Evolutionary conservation across 2,888 invertebrate genomes (phyloP), one percentile per base, ranked within the genome.

Genomic region (Lepidocyrtinus sp.): DNA sequence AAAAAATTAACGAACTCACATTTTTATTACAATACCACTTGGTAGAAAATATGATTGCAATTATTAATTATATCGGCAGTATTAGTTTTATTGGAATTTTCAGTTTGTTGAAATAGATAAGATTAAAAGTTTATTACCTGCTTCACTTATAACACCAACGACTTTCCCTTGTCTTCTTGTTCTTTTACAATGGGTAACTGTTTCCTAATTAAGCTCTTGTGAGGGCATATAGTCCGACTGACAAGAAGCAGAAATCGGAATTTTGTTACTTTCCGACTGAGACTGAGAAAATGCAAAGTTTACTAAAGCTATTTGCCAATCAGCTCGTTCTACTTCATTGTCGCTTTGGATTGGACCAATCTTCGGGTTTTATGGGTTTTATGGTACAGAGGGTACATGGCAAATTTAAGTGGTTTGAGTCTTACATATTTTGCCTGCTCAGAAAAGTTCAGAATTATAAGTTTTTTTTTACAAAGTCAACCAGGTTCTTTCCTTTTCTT

Each of bases 321-420:
- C 78, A 78, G 73, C 73, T 72, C 25, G n/a, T 15, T 46, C 55
- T 72, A 27, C 73, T 45, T 78, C 72, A 68, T 78, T 78, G 72
- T 73, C 78, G 78, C 78, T 78, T 61, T 63, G 78, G 78, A 78
- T 78, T 78, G 73, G 78, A 62, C 78, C 73, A 78, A 72, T 78
- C 78, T 73, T 50, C 36, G 46, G 71, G 65, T 36, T 77, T 73
- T 78, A 36, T 73, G 78, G 78, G 73, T 5, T 36, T 36, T 36
- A 5, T 36, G 5, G 12, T 36, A 12, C 12, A 36, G 36, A 36
- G 36, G 36, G 36, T 36, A 12, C 36, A 36, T 36, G 36, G 12
- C 36, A 36, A 36, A 36, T 5, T 36, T 7, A 36, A 36, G 36
- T 36, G 12, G 36, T 36, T 36, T 36, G 36, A 12, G 36, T 36